Evolutionary conservation across 2,113 vertebrate genomes (phyloP).

Genomic region (Strigops habroptila): DNA sequence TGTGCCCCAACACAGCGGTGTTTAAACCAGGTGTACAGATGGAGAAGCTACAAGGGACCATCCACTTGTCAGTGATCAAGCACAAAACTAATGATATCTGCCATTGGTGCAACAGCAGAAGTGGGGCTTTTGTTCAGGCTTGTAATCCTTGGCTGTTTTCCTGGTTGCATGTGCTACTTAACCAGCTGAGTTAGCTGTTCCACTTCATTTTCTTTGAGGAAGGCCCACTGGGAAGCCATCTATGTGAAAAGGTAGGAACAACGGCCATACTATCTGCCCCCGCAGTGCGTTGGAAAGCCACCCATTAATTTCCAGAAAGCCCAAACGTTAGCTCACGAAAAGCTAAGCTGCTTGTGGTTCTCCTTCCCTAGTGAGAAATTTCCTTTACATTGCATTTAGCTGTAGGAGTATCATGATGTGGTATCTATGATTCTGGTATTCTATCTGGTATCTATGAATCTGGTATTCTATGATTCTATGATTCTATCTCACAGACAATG

Average conservation of each 20-base stretch:
- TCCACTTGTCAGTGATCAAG: not conserved
- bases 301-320: not conserved
- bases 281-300: fast-evolving
- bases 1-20: fast-evolving
- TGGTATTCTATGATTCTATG: no score
- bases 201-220: not conserved
- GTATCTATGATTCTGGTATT: no score
- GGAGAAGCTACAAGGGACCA: not conserved
- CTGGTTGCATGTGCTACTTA: not conserved
- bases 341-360: not conserved
- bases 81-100: fast-evolving
- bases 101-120: not conserved
- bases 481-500: not conserved
- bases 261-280: fast-evolving
- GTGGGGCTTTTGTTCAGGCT: not conserved
- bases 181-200: not conserved
- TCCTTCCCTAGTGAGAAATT: not conserved
- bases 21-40: not conserved
- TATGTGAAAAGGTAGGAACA: not conserved
- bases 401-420: not conserved
- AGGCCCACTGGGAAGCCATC: not conserved
- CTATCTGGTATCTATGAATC: no score
- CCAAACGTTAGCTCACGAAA: not conserved
- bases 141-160: not conserved
- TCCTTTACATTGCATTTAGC: not conserved